These are phyloP conservation scores for Megaceryle torquata DNA, from an alignment of 2,113 vertebrate genomes.

Conservation along the genomic window DNA sequence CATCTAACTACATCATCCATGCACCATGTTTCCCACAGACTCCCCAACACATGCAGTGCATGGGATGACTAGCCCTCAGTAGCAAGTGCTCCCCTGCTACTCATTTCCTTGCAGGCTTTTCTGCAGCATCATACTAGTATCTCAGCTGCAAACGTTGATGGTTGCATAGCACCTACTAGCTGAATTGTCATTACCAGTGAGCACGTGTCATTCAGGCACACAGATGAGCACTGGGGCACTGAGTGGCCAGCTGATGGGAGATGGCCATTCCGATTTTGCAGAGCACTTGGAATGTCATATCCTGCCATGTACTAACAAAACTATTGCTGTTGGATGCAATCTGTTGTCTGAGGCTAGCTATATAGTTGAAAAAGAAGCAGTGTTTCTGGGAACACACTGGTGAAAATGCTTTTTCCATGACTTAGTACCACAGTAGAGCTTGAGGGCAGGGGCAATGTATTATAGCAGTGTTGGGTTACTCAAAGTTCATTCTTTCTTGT, in stretches of 20 bases:
- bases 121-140: not conserved
- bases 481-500: not conserved
- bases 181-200: not conserved
- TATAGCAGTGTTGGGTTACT: not conserved
- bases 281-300: not conserved
- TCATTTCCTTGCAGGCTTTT: not conserved
- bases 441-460: not conserved
- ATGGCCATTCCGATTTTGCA: not conserved
- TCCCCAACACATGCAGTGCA: not conserved
- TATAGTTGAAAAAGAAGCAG: not conserved
- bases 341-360: not conserved
- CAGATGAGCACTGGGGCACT: accelerated
- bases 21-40: not conserved
- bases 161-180: not conserved
- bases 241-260: not conserved
- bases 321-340: not conserved
- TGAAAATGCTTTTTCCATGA: not conserved
- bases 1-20: not conserved
- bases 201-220: accelerated
- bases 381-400: not conserved
- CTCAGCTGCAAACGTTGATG: not conserved
- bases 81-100: not conserved
- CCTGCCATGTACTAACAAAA: not conserved
- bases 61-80: not conserved
- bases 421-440: not conserved